Evolutionary conservation across 2,888 invertebrate species (phyloP).

Genomic region (Ditula angustiorana): DNA sequence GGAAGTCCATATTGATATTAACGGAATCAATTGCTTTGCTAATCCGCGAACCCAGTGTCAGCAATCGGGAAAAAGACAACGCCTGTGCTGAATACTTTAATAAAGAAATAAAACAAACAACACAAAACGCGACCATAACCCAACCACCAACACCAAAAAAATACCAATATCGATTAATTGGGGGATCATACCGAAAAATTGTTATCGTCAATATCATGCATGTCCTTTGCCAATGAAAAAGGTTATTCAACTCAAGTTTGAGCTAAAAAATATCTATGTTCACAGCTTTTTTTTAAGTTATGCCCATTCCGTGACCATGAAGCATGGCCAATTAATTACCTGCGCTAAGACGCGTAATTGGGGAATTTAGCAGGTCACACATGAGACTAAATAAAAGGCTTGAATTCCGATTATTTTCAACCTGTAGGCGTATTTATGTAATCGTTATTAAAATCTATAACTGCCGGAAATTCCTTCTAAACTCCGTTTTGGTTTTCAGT

Average conservation of each 20-base stretch:
- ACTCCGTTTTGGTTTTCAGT: neutral
- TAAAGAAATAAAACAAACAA: too few relatives aligned
- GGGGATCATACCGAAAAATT: too few relatives aligned
- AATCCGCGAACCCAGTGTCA: too few relatives aligned
- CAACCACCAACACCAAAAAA: too few relatives aligned
- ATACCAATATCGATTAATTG: too few relatives aligned
- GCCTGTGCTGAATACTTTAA: too few relatives aligned
- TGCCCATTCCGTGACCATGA: conserved; percentile 61
- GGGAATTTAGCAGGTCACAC: conserved; percentile 64
- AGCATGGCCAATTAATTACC: conserved; percentile 58
- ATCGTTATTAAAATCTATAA: too few relatives aligned
- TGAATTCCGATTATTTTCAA: conserved; percentile 67
- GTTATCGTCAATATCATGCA: neutral
- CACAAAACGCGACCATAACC: too few relatives aligned
- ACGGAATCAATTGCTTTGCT: too few relatives aligned
- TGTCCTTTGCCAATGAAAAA: conserved; percentile 12
- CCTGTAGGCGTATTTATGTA: too few relatives aligned
- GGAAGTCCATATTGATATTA: too few relatives aligned
- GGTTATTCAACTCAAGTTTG: conserved; percentile 23
- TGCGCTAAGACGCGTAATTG: conserved; percentile 64
- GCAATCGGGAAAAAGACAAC: too few relatives aligned
- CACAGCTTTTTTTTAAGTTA: conserved; percentile 30
- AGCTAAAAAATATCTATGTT: conserved; percentile 32
- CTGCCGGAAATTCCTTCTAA: neutral
- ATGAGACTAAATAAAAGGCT: conserved; percentile 66